phyloP scores from a whole-genome alignment of 2,797 vertebrate genomes.

The Coregonus sp. region DNA sequence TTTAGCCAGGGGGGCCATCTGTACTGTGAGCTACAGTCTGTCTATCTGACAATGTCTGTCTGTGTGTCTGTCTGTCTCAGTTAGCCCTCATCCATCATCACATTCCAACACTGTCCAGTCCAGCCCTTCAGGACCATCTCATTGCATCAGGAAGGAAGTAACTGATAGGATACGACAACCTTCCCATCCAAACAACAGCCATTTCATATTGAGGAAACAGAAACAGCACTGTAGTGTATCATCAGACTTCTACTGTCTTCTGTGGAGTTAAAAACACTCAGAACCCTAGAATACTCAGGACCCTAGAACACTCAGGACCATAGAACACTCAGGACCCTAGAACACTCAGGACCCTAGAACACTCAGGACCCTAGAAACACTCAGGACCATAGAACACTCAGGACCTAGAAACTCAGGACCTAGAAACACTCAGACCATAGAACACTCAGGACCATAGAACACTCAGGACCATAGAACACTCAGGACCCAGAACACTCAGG shows the following conservation, averaged over 20 bases:
- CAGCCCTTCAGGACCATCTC: not conserved
- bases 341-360: not conserved
- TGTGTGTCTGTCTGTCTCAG: not conserved
- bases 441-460: not conserved
- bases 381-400: not conserved
- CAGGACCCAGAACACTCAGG: not conserved
- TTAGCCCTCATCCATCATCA: not conserved
- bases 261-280: not conserved
- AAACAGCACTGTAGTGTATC: not conserved
- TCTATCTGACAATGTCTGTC: conserved; percentile 1
- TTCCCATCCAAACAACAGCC: not conserved
- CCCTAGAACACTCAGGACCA: not conserved
- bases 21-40: too few relatives aligned
- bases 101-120: not conserved
- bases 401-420: not conserved
- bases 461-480: not conserved
- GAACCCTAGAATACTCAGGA: not conserved
- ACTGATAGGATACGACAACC: not conserved
- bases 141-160: not conserved
- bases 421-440: not conserved
- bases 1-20: not conserved
- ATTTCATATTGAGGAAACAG: not conserved
- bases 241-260: not conserved
- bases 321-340: not conserved
- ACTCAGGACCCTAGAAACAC: not conserved